Evolutionary conservation across 2,888 invertebrate species (phyloP), one percentile per base, ranked within the genome.

Genomic region (Leuctra nigra): DNA sequence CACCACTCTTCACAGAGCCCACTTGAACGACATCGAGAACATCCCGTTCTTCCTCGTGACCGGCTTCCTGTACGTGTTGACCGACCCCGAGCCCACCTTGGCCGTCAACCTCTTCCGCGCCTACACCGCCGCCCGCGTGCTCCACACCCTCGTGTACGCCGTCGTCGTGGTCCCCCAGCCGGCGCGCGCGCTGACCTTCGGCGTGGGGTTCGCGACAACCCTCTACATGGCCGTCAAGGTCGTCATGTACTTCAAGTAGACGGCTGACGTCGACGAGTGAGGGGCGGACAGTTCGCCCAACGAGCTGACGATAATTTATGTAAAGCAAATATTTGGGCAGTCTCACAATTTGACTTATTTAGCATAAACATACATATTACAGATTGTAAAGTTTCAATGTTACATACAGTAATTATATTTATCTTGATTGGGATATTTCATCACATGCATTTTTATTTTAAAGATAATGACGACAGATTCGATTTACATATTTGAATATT

Each of bases 21-120:
- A 86, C 67, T 73, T 78, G 63, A 87, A 87, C 65, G 86, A 87
- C 67, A 67, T 86, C 69, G 86, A 86, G 70, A 87, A 85, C 68
- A 84, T 87, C 54, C 76, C 81, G 0, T 75, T 79, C 1, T 86
- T 84, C 67, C 75, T 83, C 68, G 64, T 82, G 13, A 69, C 81
- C 25, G 81, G 77, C 4, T 75, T 79, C 3, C 67, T 82, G 56
- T 87, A 83, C 71, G 66, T 82, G 57, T 72, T 79, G 24, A 83
- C 82, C 0, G 73, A 73, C 0, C 86, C 86, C 0, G 69, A 69
- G 53, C 67, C 71, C 4, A 67, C 64, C 58, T 50, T 75, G 63
- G 82, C 83, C 2, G 70, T 74, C 44, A 70, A 74, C 59, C 67
- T 82, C 52, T 82, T 83, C 69, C 72, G 82, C 24, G 66, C 75